Conservation (phyloP, 2,113 vertebrate species). For the Malurus elegans region DNA sequence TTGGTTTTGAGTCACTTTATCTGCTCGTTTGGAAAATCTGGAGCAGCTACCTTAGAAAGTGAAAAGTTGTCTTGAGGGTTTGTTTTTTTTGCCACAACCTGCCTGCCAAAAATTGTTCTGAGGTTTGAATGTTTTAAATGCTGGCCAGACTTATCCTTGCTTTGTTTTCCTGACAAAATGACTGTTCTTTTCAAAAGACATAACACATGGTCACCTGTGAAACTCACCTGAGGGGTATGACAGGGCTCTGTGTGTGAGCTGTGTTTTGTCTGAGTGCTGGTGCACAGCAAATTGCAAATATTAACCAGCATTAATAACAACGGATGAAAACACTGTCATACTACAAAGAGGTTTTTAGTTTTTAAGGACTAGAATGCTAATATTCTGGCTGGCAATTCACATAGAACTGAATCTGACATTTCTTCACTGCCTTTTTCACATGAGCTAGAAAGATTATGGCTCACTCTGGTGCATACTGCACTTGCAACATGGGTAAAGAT, state of each 20-base stretch:
- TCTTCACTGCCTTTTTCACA: background rate
- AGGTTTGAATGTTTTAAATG: background rate
- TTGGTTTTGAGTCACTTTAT: background rate
- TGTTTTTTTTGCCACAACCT: background rate
- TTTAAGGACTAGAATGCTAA: background rate
- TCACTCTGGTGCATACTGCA: background rate
- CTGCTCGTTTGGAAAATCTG: background rate
- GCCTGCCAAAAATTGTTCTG: background rate
- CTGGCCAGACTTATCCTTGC: background rate
- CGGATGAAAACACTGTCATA: background rate
- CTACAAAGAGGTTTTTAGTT: background rate
- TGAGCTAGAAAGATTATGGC: background rate
- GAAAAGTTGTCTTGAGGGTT: background rate
- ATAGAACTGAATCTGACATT: background rate
- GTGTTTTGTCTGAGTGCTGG: background rate
- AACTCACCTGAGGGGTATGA: background rate
- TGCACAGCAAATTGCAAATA: background rate
- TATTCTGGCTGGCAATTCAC: background rate
- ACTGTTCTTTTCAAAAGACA: background rate
- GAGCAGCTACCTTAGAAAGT: background rate
- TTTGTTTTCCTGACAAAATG: background rate
- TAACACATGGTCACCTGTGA: background rate
- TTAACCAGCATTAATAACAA: background rate
- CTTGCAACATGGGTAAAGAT: background rate
- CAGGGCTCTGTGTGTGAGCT: background rate